Conservation (phyloP, 2,797 vertebrate genomes). For the Aulostomus chinensis region DNA sequence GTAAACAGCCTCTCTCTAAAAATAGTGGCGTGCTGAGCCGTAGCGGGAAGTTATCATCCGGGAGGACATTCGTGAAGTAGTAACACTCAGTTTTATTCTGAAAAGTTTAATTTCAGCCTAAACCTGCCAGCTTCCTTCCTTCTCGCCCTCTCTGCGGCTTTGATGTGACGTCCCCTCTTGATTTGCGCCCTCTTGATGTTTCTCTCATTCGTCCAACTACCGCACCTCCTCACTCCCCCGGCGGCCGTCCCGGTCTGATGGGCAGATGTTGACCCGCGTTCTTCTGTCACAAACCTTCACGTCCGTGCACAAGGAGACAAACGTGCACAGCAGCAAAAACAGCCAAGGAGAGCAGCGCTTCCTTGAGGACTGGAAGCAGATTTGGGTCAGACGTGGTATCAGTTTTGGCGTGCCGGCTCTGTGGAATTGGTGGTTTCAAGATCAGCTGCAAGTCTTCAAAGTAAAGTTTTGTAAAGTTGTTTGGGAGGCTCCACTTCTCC, state of each 20-base stretch:
- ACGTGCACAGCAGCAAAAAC: constrained; percentile 44
- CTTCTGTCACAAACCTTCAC: constrained; percentile 42
- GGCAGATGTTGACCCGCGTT: constrained; percentile 37
- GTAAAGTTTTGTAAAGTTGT: constrained; percentile 22
- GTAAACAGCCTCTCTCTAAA: no score
- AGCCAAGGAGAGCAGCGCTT: constrained; percentile 37
- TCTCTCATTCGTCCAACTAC: no score
- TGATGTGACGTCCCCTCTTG: no score
- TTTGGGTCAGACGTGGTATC: constrained; percentile 50
- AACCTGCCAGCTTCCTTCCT: no score
- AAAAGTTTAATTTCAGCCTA: no score
- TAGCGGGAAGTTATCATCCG: no score
- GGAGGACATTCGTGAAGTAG: background rate
- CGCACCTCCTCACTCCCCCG: no score
- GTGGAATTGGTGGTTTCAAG: constrained; percentile 31
- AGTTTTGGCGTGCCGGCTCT: constrained; percentile 38
- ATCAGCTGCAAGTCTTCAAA: constrained; percentile 25
- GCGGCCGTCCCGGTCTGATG: no score
- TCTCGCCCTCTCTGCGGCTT: no score
- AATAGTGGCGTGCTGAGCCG: constrained; percentile 1
- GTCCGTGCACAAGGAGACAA: constrained; percentile 18
- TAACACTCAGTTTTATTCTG: no score
- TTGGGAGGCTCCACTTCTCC: constrained; percentile 14
- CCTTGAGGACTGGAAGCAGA: constrained; percentile 49
- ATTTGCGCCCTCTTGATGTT: no score